A percentile compares a stretch with the other conserved stretches of the same genome.
Evolutionary conservation across 1,140 invertebrate genomes (phyloP).

Genomic region (Augochlora pura): DNA sequence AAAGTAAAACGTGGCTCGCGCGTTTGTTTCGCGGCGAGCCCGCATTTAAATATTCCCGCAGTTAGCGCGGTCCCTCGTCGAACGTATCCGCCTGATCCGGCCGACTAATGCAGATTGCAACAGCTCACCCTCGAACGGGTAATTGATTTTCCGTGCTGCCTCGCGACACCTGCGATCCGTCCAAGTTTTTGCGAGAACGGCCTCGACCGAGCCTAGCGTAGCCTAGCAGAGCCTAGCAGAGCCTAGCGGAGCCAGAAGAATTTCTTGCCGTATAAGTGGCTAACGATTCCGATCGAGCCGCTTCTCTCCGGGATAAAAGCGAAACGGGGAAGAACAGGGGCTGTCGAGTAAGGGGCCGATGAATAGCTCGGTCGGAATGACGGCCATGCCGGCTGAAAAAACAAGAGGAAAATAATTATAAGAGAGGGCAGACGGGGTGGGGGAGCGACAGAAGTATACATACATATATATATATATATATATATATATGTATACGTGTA

Average conservation of each 20-base stretch:
- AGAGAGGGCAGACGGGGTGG: background rate
- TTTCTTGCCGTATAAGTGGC: constrained; percentile 48
- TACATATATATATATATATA: no score
- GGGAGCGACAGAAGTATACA: background rate
- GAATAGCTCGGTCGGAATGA: background rate
- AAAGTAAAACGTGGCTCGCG: background rate
- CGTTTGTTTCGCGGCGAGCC: background rate
- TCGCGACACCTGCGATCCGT: constrained; percentile 52
- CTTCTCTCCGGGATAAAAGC: constrained; percentile 3
- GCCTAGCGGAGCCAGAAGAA: constrained; percentile 20
- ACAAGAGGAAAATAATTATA: constrained; percentile 28
- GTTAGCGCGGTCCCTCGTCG: background rate
- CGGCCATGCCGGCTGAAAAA: background rate
- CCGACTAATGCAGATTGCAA: constrained; percentile 9
- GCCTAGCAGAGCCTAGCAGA: no score
- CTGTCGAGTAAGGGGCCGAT: background rate
- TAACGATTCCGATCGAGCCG: constrained; percentile 37
- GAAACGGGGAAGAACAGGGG: background rate
- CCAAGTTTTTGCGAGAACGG: constrained; percentile 39
- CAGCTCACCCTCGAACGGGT: constrained; percentile 34
- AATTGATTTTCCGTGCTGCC: constrained; percentile 61
- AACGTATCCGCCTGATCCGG: background rate
- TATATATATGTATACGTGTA: no score
- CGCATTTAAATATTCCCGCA: background rate
- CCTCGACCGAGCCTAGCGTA: constrained; percentile 15